Conservation (phyloP, 2,797 vertebrate species). For the Meriones psammophilus region DNA sequence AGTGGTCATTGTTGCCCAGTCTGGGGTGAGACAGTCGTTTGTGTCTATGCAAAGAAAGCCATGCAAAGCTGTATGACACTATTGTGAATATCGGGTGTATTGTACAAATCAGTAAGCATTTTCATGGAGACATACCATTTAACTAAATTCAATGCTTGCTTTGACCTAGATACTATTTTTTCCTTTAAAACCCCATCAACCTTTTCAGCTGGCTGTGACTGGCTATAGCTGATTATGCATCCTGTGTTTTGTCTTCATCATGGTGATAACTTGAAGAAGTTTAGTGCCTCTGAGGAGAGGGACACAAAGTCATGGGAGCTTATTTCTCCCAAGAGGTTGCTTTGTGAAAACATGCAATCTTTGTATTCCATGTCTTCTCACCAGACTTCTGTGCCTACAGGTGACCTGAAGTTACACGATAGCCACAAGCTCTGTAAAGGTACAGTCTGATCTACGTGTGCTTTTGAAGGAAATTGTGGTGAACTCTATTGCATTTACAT, state of each 20-base stretch:
- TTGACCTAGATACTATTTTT: constrained; percentile 16
- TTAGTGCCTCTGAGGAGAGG: neutral
- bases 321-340: neutral
- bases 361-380: neutral
- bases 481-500: neutral
- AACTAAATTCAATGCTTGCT: neutral
- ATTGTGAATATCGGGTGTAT: neutral
- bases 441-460: neutral
- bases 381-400: neutral
- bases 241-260: neutral
- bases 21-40: neutral
- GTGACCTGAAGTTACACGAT: neutral
- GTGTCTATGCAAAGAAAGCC: neutral
- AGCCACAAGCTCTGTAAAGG: neutral
- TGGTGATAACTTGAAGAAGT: neutral
- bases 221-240: neutral
- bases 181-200: neutral
- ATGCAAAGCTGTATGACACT: neutral
- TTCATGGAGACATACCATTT: constrained; percentile 2
- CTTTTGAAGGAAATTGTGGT: neutral
- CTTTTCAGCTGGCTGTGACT: neutral
- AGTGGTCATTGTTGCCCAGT: neutral
- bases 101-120: neutral
- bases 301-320: neutral
- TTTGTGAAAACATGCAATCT: neutral